These are phyloP conservation scores for Antennarius maculatus DNA, from an alignment of 2,797 vertebrate species.

Conservation along the genomic window DNA sequence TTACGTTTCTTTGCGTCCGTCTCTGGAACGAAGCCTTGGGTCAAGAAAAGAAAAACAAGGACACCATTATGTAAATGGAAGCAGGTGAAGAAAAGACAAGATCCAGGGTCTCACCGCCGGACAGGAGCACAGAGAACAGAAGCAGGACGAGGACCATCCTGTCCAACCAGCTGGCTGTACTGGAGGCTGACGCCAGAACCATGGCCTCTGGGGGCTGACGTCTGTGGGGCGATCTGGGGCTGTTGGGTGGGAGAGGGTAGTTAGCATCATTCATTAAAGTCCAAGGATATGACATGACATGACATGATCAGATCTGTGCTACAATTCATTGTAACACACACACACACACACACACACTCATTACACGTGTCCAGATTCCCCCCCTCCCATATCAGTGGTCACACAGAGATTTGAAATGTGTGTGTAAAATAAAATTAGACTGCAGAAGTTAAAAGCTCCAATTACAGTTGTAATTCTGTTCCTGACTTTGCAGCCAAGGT, in stretches of 20 bases:
- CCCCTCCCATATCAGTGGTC: too few species aligned
- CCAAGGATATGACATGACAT: too few species aligned
- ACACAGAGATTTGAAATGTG: too few species aligned
- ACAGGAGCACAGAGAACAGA: slow-evolving; percentile 55
- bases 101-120: slow-evolving; percentile 73
- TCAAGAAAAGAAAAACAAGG: slow-evolving; percentile 44
- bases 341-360: too few species aligned
- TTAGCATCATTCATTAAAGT: slow-evolving; percentile 21
- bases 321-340: too few species aligned
- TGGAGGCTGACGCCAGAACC: slow-evolving; percentile 25
- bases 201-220: slow-evolving; percentile 9
- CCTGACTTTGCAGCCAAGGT: too few species aligned
- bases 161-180: slow-evolving; percentile 35
- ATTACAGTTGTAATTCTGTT: too few species aligned
- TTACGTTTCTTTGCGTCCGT: slow-evolving; percentile 45
- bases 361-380: too few species aligned
- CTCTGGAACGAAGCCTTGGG: slow-evolving; percentile 44
- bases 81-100: neutral
- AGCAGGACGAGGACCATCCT: slow-evolving; percentile 67
- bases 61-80: slow-evolving; percentile 29
- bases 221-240: slow-evolving; percentile 19
- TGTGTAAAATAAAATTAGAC: too few species aligned
- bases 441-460: too few species aligned
- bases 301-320: too few species aligned
- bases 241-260: slow-evolving; percentile 51